These are phyloP conservation scores for Planococcus citri DNA, from an alignment of 1,140 invertebrate species.

Conservation along the genomic window DNA sequence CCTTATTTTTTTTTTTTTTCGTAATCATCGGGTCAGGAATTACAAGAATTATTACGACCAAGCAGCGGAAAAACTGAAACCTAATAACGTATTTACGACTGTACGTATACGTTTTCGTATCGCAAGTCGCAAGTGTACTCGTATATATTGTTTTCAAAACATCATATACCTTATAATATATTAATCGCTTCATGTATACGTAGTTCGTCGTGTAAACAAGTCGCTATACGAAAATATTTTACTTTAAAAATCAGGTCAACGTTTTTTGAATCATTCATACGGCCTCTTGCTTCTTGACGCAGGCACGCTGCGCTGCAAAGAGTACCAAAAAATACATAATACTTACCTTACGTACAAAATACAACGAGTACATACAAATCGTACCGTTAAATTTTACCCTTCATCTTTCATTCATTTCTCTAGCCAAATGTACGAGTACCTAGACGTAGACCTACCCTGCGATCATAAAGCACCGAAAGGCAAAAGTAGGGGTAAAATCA, in stretches of 20 bases:
- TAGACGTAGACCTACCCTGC: too few relatives aligned
- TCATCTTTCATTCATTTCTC: too few relatives aligned
- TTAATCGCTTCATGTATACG: neutral
- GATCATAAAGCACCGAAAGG: neutral
- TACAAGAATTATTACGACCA: neutral
- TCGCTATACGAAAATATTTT: neutral
- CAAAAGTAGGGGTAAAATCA: neutral
- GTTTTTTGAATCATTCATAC: neutral
- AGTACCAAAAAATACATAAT: neutral
- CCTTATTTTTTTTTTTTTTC: constrained; percentile 7
- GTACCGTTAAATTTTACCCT: neutral
- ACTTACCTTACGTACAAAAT: too few relatives aligned
- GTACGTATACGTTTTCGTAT: neutral
- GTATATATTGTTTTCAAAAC: neutral
- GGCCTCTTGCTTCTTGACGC: neutral
- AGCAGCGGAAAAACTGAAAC: neutral
- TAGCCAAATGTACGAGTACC: too few relatives aligned
- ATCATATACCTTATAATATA: too few relatives aligned
- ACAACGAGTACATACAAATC: too few relatives aligned
- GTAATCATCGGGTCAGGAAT: neutral
- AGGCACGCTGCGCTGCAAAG: neutral
- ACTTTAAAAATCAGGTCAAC: neutral
- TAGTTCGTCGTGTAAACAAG: too few relatives aligned
- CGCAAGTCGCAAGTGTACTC: too few relatives aligned
- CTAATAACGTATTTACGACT: neutral